phyloP scores from a whole-genome alignment of 2,113 vertebrate species.

The Peucedramus taeniatus region DNA sequence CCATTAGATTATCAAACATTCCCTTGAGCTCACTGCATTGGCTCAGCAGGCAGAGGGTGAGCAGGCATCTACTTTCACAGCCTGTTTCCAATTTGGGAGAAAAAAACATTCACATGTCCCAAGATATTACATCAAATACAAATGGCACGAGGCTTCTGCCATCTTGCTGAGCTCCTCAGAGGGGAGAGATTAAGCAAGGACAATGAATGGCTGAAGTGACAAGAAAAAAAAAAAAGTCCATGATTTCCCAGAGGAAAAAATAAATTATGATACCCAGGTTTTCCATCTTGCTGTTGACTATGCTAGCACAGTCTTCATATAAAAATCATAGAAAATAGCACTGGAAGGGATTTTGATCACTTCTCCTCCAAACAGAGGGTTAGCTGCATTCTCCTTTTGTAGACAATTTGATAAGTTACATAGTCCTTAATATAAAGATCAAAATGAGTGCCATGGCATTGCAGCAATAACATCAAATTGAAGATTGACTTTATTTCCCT shows the following conservation, averaged over 20 bases:
- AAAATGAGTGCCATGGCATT: not conserved
- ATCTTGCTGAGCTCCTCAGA: not conserved
- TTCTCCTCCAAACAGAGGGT: not conserved
- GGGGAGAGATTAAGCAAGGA: not conserved
- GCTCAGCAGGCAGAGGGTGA: not conserved
- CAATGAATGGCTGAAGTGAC: not conserved
- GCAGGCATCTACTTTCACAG: constrained; percentile 7
- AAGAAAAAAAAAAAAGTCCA: not conserved
- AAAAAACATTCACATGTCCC: not conserved
- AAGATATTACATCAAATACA: not conserved
- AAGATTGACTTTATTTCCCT: not conserved
- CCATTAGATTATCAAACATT: not conserved
- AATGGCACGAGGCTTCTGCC: not conserved
- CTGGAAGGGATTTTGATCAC: not conserved
- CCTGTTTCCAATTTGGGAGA: not conserved
- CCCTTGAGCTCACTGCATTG: not conserved
- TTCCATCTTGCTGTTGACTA: not conserved
- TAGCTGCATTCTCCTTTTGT: not conserved
- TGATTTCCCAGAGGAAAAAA: constrained; percentile 1
- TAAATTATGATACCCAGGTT: not conserved
- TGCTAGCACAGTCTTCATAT: not conserved
- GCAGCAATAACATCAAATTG: not conserved
- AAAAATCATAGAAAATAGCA: not conserved
- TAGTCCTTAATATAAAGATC: not conserved
- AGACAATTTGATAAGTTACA: not conserved